phyloP scores from a whole-genome alignment of 2,888 invertebrate genomes.

The Caenorhabditis sp. region DNA sequence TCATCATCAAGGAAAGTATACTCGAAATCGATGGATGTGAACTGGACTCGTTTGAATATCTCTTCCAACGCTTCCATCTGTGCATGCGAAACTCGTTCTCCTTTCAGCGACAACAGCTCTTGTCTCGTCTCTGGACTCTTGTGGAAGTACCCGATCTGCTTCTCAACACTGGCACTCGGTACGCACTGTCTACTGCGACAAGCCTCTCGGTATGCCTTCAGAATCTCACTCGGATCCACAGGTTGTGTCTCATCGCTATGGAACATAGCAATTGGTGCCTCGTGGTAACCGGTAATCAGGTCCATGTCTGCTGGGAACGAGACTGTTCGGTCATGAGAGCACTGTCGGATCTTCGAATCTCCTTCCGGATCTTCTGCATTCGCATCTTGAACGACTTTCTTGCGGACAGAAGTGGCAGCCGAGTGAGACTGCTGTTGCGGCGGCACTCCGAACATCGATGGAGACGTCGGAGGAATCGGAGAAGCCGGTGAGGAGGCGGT shows the following conservation, averaged over 20 bases:
- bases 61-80: slow-evolving; percentile 92
- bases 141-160: slow-evolving; percentile 76
- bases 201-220: slow-evolving; percentile 86
- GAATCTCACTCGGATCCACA: slow-evolving; percentile 85
- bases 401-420: slow-evolving; percentile 62
- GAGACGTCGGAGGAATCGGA: slow-evolving; percentile 62
- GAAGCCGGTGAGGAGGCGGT: slow-evolving; percentile 63
- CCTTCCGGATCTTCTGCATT: slow-evolving; percentile 45
- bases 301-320: slow-evolving; percentile 67
- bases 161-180: slow-evolving; percentile 82
- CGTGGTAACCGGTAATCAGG: slow-evolving; percentile 68
- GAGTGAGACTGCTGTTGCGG: slow-evolving; percentile 60
- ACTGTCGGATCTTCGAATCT: slow-evolving; percentile 62
- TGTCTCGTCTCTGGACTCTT: slow-evolving; percentile 68
- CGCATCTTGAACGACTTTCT: slow-evolving; percentile 56
- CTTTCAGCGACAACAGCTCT: slow-evolving; percentile 81
- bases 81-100: slow-evolving; percentile 87
- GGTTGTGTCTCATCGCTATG: slow-evolving; percentile 18
- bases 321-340: slow-evolving; percentile 73
- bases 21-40: slow-evolving; percentile 88
- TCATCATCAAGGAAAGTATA: slow-evolving; percentile 88
- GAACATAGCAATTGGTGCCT: slow-evolving; percentile 54
- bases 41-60: slow-evolving; percentile 89
- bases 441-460: slow-evolving; percentile 50
- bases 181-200: slow-evolving; percentile 82